Conservation (phyloP, 2,888 invertebrate species). For the Onchidella celtica region DNA sequence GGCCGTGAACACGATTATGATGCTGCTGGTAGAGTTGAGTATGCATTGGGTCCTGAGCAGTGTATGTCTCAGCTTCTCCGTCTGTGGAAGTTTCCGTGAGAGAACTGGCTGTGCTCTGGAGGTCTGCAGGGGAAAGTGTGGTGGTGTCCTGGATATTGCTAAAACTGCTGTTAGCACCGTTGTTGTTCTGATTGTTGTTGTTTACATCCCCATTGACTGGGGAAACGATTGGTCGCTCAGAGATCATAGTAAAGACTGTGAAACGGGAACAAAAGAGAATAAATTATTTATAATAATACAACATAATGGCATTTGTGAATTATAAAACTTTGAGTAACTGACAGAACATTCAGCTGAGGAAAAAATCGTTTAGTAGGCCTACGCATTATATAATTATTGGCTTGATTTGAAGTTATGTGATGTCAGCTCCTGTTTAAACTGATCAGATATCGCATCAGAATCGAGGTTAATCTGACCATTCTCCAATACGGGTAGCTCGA, state of each 20-base stretch:
- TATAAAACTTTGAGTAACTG: no score
- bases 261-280: no score
- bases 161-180: background rate
- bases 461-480: no score
- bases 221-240: background rate
- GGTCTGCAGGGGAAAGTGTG: background rate
- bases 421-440: no score
- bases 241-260: conserved; percentile 17
- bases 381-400: no score
- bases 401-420: no score
- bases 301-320: no score
- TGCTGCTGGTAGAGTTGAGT: background rate
- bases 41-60: background rate
- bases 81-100: background rate
- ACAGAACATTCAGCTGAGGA: no score
- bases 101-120: background rate
- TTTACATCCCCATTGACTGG: background rate
- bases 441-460: no score
- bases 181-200: background rate
- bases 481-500: no score
- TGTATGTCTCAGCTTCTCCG: background rate
- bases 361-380: no score
- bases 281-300: no score
- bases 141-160: background rate
- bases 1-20: background rate